phyloP scores from a whole-genome alignment of 1,140 invertebrate species.

The Cyclina sinensis region DNA sequence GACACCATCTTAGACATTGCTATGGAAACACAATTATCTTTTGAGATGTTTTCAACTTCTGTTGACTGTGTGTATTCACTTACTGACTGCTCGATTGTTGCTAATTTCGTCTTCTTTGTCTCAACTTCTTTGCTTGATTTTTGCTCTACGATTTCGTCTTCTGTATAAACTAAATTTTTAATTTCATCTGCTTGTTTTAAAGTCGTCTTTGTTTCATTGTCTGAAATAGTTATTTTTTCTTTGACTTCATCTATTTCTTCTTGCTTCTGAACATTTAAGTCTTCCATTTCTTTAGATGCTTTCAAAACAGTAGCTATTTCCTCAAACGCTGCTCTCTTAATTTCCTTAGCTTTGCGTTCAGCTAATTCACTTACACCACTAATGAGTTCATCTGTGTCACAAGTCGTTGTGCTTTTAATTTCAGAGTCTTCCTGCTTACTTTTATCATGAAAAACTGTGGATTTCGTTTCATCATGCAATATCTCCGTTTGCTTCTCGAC shows the following conservation, averaged over 20 bases:
- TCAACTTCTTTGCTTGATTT: too few relatives aligned
- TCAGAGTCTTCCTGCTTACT: neutral
- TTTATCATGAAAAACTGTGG: neutral
- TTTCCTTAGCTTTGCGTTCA: conserved; percentile 7
- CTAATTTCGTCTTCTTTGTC: too few relatives aligned
- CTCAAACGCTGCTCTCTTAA: neutral
- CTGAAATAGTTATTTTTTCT: neutral
- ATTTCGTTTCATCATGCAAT: neutral
- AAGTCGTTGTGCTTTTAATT: neutral
- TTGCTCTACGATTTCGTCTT: too few relatives aligned
- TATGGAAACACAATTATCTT: too few relatives aligned
- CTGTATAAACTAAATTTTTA: too few relatives aligned
- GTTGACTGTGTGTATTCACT: neutral
- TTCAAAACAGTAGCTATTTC: neutral
- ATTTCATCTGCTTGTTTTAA: neutral
- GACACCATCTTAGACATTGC: neutral
- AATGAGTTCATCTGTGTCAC: neutral
- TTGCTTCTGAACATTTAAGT: neutral
- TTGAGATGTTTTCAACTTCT: too few relatives aligned
- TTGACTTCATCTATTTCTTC: neutral
- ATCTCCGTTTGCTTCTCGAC: neutral
- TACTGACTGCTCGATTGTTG: neutral
- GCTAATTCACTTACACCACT: neutral
- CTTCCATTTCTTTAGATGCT: neutral
- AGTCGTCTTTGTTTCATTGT: neutral